These are phyloP conservation scores for Corythornis madagascariensis DNA, from an alignment of 2,113 vertebrate genomes.

Conservation along the genomic window DNA sequence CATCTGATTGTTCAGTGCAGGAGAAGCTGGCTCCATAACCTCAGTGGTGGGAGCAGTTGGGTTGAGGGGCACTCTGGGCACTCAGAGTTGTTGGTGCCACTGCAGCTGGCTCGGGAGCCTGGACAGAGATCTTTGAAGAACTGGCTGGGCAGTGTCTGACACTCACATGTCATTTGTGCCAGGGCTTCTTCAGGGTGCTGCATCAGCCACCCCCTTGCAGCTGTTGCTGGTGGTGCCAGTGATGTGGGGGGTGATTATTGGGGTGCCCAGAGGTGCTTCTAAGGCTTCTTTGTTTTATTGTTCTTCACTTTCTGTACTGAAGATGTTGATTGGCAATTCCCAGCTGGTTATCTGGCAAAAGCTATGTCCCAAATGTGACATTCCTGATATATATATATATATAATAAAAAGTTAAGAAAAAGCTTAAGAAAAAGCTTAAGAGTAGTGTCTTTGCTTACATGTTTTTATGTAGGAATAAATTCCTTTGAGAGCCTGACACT, in stretches of 20 bases:
- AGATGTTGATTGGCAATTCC: neutral
- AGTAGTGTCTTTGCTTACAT: neutral
- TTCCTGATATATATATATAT: neutral
- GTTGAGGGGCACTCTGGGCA: rapidly evolving
- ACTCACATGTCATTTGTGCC: neutral
- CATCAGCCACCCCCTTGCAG: neutral
- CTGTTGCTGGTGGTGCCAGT: neutral
- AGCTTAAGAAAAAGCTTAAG: neutral
- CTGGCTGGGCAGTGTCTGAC: neutral
- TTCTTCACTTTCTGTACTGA: neutral
- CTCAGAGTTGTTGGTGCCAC: rapidly evolving
- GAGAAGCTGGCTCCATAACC: neutral
- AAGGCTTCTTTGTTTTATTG: neutral
- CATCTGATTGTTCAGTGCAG: rapidly evolving
- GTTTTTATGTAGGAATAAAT: neutral
- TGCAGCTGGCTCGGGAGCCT: too few relatives aligned
- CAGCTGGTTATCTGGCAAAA: neutral
- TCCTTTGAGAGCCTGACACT: neutral
- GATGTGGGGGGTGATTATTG: neutral
- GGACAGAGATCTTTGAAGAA: neutral
- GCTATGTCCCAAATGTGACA: neutral
- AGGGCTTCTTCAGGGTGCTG: neutral
- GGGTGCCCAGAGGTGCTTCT: neutral
- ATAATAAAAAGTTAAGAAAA: neutral
- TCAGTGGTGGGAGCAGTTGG: too few relatives aligned